Conservation (phyloP, 2,888 invertebrate genomes). For the Odontothrips loti region DNA sequence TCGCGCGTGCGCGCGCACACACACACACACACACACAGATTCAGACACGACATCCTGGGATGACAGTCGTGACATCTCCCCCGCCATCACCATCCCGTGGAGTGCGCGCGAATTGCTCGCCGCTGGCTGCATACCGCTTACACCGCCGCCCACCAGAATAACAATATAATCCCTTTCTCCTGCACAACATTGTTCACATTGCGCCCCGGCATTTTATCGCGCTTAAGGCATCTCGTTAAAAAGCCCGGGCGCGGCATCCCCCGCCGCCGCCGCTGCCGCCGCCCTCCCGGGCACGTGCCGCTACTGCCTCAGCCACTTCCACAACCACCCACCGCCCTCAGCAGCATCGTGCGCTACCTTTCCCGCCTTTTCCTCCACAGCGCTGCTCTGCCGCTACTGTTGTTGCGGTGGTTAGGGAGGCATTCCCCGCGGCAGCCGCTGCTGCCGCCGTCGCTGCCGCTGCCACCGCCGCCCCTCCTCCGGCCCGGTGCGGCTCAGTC, state of each 20-base stretch:
- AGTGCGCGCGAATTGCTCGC: too few species aligned
- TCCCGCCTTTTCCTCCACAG: too few species aligned
- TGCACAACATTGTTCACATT: neutral
- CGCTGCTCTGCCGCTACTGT: neutral
- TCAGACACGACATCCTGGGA: neutral
- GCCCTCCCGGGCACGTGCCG: neutral
- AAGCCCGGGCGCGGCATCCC: neutral
- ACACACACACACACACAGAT: neutral
- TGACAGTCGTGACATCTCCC: neutral
- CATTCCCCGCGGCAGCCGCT: neutral
- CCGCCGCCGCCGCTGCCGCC: neutral
- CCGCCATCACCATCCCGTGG: too few species aligned
- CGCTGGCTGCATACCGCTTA: too few species aligned
- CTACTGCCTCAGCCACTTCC: neutral
- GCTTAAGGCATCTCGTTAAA: conserved; percentile 1
- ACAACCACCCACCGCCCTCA: neutral
- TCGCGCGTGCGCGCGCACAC: neutral
- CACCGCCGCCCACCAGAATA: too few species aligned
- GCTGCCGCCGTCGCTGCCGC: neutral
- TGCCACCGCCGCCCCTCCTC: neutral
- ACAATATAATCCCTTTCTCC: too few species aligned
- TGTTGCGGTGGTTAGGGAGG: too few species aligned
- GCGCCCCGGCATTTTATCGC: neutral
- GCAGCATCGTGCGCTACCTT: too few species aligned
- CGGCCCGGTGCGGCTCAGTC: neutral